Percentiles rank a stretch among this genome's conserved stretches.
These are phyloP conservation scores for Empis stercorea DNA, from an alignment of 2,888 invertebrate species.

Conservation along the genomic window DNA sequence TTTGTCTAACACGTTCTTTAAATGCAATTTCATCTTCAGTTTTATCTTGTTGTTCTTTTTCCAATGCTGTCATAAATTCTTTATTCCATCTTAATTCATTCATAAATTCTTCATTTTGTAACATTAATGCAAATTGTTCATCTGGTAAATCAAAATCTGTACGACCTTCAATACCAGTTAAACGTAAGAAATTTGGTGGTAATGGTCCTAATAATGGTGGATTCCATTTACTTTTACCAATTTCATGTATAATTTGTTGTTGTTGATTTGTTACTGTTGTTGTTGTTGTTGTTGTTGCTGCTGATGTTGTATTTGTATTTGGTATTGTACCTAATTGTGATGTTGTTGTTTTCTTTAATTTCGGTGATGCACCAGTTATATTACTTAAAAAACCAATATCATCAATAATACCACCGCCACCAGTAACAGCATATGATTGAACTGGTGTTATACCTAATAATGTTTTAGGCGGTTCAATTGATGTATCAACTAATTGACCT, in stretches of 20 bases:
- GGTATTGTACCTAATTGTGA: constrained; percentile 19
- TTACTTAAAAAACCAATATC: too few relatives aligned
- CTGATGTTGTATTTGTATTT: too few relatives aligned
- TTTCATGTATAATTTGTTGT: constrained; percentile 22
- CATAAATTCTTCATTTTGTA: constrained; percentile 87
- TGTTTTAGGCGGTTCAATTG: constrained; percentile 18
- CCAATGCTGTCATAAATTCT: constrained; percentile 73
- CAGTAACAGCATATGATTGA: too few relatives aligned
- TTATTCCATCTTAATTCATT: constrained; percentile 72
- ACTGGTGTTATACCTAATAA: not conserved
- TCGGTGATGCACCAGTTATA: constrained; percentile 35
- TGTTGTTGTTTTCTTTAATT: constrained; percentile 20
- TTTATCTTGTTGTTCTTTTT: constrained; percentile 52
- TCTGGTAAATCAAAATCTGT: constrained; percentile 59
- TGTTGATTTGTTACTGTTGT: constrained; percentile 3
- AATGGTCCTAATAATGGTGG: constrained; percentile 65
- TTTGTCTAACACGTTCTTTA: constrained; percentile 64
- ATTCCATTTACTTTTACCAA: constrained; percentile 48
- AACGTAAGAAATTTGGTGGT: constrained; percentile 64
- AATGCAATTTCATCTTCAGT: constrained; percentile 52
- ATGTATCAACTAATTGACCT: constrained; percentile 25
- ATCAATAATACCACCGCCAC: too few relatives aligned
- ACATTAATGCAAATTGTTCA: constrained; percentile 70
- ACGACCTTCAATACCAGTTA: constrained; percentile 15
- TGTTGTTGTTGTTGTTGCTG: not conserved